Conservation (phyloP, 2,113 vertebrate genomes). For the Alethe diademata region DNA sequence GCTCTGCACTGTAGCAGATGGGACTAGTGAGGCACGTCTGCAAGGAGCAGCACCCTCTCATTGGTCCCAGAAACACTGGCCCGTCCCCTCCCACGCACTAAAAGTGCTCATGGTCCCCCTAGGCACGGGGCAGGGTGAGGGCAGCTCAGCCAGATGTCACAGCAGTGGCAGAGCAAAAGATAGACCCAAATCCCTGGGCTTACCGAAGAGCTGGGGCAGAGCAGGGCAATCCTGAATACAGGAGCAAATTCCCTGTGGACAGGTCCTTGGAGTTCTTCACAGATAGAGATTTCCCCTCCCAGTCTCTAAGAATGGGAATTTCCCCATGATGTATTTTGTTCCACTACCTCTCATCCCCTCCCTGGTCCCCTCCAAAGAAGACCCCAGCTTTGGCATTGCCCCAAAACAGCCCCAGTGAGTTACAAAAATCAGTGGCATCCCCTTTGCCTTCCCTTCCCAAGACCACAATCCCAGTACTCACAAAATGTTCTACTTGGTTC, state of each 20-base stretch:
- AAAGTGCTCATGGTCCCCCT: background rate
- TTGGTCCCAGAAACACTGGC: background rate
- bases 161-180: background rate
- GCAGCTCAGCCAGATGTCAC: background rate
- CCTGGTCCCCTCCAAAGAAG: background rate
- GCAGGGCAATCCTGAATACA: background rate
- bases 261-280: background rate
- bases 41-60: background rate
- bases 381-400: accelerated
- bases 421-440: background rate
- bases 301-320: background rate
- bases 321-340: background rate
- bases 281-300: background rate
- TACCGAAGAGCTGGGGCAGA: accelerated
- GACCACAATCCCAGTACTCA: background rate
- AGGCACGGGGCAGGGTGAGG: accelerated
- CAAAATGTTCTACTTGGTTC: background rate
- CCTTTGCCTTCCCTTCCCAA: background rate
- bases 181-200: background rate
- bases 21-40: background rate
- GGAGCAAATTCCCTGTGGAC: accelerated
- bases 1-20: background rate
- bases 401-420: accelerated
- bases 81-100: accelerated
- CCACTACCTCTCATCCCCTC: background rate